Evolutionary conservation across 2,888 invertebrate genomes (phyloP).

Genomic region (Drosophila diplacantha): DNA sequence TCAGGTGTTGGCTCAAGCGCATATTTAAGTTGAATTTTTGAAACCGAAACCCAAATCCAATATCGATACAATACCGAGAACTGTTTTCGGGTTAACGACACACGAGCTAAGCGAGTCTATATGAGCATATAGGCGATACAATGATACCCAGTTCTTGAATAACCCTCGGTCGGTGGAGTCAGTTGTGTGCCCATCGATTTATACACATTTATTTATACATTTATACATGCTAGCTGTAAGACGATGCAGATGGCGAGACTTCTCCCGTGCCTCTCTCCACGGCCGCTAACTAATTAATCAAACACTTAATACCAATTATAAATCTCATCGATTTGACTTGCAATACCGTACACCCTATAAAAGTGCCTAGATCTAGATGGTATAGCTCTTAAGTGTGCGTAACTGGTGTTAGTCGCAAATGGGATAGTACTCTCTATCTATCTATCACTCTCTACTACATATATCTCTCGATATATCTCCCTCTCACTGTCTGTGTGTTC

Average conservation of each 20-base stretch:
- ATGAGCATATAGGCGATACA: constrained; percentile 3
- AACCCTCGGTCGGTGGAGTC: constrained; percentile 26
- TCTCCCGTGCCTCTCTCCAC: constrained; percentile 60
- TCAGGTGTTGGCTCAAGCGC: constrained; percentile 77
- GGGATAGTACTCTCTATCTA: constrained; percentile 40
- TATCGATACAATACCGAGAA: constrained; percentile 32
- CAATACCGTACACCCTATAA: constrained; percentile 33
- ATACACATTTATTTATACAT: constrained; percentile 39
- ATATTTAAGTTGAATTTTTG: constrained; percentile 26
- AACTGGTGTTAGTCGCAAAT: constrained; percentile 77
- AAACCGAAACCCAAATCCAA: constrained; percentile 25
- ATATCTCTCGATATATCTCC: constrained; percentile 21
- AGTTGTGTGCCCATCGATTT: constrained; percentile 27
- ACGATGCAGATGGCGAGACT: constrained; percentile 43
- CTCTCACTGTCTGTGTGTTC: constrained; percentile 57
- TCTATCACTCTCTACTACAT: constrained; percentile 33
- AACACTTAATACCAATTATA: constrained; percentile 25
- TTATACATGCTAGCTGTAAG: constrained; percentile 47
- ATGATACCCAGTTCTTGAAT: constrained; percentile 35
- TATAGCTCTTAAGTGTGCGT: constrained; percentile 67
- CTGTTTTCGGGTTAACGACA: constrained; percentile 28
- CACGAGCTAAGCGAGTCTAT: constrained; percentile 7
- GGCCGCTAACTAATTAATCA: constrained; percentile 32
- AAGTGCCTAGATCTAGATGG: constrained; percentile 38
- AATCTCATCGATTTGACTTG: constrained; percentile 43